phyloP scores from a whole-genome alignment of 2,113 vertebrate species.

The Okapia johnstoni region DNA sequence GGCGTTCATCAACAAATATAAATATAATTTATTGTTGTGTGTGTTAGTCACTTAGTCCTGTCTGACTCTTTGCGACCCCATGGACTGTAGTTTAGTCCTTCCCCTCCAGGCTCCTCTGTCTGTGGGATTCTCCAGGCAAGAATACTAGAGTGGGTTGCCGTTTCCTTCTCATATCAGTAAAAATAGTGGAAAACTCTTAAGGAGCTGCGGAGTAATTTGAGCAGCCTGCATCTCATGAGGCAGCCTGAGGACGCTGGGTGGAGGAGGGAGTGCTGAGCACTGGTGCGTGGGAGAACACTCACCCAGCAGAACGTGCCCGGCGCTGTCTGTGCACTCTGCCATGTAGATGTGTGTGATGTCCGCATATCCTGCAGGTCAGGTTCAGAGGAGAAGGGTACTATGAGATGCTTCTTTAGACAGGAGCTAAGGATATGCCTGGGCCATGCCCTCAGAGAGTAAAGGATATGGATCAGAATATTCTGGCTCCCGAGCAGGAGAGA shows the following conservation, averaged over 20 bases:
- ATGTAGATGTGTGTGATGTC: not conserved
- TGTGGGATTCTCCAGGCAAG: not conserved
- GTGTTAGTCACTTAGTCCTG: not conserved
- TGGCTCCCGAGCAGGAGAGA: not conserved
- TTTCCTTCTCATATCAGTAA: not conserved
- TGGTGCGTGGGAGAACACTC: not conserved
- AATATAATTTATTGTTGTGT: not conserved
- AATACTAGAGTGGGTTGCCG: not conserved
- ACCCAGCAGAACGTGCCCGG: not conserved
- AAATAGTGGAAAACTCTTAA: not conserved
- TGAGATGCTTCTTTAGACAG: not conserved
- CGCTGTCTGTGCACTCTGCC: not conserved
- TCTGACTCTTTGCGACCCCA: not conserved
- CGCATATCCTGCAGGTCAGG: not conserved
- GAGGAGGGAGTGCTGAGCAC: not conserved
- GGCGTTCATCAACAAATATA: not conserved
- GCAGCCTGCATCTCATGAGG: not conserved
- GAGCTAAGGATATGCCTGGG: not conserved
- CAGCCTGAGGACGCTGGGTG: not conserved
- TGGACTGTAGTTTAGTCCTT: not conserved
- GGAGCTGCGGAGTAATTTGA: not conserved
- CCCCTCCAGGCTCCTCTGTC: not conserved
- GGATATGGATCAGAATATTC: not conserved
- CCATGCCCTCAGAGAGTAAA: not conserved
- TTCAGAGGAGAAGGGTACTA: not conserved